Base-by-base conservation (phyloP, 2,888 invertebrate genomes). In the Chymomyza amoena region DNA sequence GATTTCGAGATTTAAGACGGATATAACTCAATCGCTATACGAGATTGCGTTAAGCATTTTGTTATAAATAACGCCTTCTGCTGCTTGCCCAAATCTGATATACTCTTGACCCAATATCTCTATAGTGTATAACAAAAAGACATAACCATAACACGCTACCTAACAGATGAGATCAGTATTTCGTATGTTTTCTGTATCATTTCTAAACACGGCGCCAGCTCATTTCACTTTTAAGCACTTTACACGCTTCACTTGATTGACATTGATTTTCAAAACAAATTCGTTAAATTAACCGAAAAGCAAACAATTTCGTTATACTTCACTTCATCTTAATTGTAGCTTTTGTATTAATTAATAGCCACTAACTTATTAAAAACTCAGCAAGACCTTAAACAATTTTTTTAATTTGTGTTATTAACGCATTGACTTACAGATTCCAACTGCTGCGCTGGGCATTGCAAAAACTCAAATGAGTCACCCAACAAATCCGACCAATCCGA, bases 381-480 rank as follows among this genome's bases (percentile, higher is more conserved):
- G 39, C 39, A 13, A 13, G 36, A 9, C 36, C 36, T 36, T 36
- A 45, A 10, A 45, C 0, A 45, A 45, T 25, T 32, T 20, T 32
- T 20, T 52, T 57, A 68, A 67, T 68, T 76, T 67, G 54, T 66
- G 65, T 67, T 66, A 69, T 70, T 67, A 68, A 69, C 61, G 51
- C 66, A 73, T 45, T 45, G 39, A 45, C 39, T 45, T 45, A 45
- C 39, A 13, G 39, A 45, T 45, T 45, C 39, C 39, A 45, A 45
- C 39, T 45, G 13, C 79, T 74, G 75, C 72, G 82, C 39, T 72
- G 68, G 64, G 61, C 71, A 75, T 72, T 77, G 84, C 81, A 66
- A 79, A 81, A 79, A 76, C 70, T 45, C 70, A 69, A 86, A 79
- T 87, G 87, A 83, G 75, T 83, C 87, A 81, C 63, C 57, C 28